Evolutionary conservation across 2,888 invertebrate species (phyloP).

Genomic region (Hydrotaea cyrtoneurina): DNA sequence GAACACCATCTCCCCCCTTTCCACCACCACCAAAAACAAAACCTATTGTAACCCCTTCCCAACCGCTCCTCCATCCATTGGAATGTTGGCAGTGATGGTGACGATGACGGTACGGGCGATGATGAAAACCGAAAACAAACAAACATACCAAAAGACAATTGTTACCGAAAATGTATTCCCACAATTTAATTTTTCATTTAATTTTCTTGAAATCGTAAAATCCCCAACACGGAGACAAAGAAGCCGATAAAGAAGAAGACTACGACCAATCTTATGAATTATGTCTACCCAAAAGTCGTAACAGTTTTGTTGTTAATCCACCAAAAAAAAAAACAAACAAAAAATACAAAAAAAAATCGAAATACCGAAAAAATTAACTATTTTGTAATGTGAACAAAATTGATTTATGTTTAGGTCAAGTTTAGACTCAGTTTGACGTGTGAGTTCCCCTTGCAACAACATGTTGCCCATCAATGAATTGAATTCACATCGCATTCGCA

Average conservation of each 20-base stretch:
- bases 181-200: constrained; percentile 53
- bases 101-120: background rate
- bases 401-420: constrained; percentile 64
- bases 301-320: constrained; percentile 10
- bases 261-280: constrained; percentile 3
- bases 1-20: too few relatives aligned
- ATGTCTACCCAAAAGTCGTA: background rate
- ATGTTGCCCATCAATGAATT: background rate
- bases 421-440: constrained; percentile 28
- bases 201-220: constrained; percentile 43
- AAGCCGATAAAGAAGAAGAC: background rate
- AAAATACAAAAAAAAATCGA: constrained; percentile 3
- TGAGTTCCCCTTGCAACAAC: background rate
- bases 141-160: constrained; percentile 29
- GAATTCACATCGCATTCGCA: background rate
- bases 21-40: too few relatives aligned
- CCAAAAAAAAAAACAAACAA: background rate
- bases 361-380: constrained; percentile 40
- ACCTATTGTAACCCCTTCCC: background rate
- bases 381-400: constrained; percentile 57
- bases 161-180: constrained; percentile 53
- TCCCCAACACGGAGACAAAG: background rate
- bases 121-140: constrained; percentile 28
- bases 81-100: background rate
- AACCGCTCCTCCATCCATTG: background rate